Base-by-base conservation (phyloP, 1,140 invertebrate genomes). In the Papilio dardanus region DNA sequence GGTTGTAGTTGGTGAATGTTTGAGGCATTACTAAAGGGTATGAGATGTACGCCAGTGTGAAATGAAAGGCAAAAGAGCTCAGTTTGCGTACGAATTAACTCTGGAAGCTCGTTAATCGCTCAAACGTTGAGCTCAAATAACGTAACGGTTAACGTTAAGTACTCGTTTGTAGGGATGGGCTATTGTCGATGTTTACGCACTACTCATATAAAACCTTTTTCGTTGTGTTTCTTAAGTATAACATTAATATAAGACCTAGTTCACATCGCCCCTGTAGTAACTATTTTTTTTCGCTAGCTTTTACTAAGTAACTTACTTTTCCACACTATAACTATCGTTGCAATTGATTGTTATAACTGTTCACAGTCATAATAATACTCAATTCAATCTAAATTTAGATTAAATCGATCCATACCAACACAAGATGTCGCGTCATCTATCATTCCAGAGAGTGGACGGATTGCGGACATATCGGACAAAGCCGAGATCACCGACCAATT, bases 71-170 rank as follows among this genome's bases (percentile, higher is more conserved):
- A 50, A 50, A 50, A 62, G 54, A 58, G 54, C 10, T 12, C 21
- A 62, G 24, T 28, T 62, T 62, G 54, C 54, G 24, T 62, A 62
- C 54, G 24, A 62, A 62, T 62, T 62, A 62, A 62, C 54, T 30
- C 54, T 62, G 21, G 21, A 28, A 62, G 54, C 54, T 62, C 54
- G 24, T 62, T 62, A 62, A 62, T 62, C 54, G 54, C 54, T 62
- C 54, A 62, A 62, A 62, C 24, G 54, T 62, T 62, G 54, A 21
- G 54, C 54, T 62, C 54, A 62, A 62, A 30, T 62, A 62, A 28
- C 54, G 54, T 62, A 62, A 62, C 54, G 54, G 24, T 62, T 62
- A 62, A 62, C 24, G 54, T 5, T 62, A 62, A 62, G 54, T 62
- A 62, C 24, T 30, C 46, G 4, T 50, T 62, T 28, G 54, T 28